Evolutionary conservation across 2,797 vertebrate species (phyloP), one percentile per base, ranked within the genome.

Genomic region (Coccyzus lansbergi): DNA sequence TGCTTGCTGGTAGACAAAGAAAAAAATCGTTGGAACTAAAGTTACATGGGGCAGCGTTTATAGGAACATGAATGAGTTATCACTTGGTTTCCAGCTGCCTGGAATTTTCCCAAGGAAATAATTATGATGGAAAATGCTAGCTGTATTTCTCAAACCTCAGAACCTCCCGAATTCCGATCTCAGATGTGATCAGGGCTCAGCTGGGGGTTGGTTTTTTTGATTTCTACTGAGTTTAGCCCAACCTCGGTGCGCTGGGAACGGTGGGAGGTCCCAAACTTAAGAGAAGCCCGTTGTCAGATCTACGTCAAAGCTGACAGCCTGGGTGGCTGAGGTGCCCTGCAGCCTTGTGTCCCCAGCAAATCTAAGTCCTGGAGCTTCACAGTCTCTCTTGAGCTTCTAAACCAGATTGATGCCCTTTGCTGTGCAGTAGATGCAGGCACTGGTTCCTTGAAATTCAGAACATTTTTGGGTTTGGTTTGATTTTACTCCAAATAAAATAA

Each of bases 181-280:
- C 34, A 7, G 25, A 51, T 46, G 15, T 3, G 12, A 29, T 17
- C 14, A 29, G 26, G 26, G 22, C 0, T 3, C 2, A 7, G 42
- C 42, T 44, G 42, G 15, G 42, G 15, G 0, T 29, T 21, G 9
- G 15, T 64, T 51, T 29, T 51, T 6, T 4, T 28, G 33, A 14
- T 20, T 46, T 28, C 12, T 42, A 51, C 71, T 34, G 48, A 59
- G 16, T 36, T 34, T 52, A 72, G 82, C 71, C 33, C 79, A 80
- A 1, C 36, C 63, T 87, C 16, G 4, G 21, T 26, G 36, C 51
- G n/a, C 60, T 60, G 87, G 79, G 83, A 94, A 63, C 48, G 21
- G 79, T 91, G 88, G 90, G 93, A 92, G 79, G 94, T 95, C 77
- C 58, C 65, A 81, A 29, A 82, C 7, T 36, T 60, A 74, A 64